Evolutionary conservation across 2,888 invertebrate species (phyloP), one percentile per base, ranked within the genome.

Genomic region (Allophyes oxyacanthae): DNA sequence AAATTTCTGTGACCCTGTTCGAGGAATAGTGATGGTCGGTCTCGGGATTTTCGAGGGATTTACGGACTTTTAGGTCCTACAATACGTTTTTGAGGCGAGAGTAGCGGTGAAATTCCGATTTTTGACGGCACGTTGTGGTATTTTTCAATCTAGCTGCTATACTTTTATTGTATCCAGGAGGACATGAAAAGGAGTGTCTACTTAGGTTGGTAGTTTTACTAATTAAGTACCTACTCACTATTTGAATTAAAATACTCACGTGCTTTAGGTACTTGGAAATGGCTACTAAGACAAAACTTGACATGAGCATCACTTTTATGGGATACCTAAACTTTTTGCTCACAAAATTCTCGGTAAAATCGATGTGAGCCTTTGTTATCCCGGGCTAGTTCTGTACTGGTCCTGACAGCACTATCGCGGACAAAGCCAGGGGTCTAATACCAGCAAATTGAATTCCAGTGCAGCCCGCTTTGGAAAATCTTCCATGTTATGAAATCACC

Each of bases 381-480:
- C 44, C 52, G 26, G 13, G 15, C 20, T 15, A 14, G 40, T 49
- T 56, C n/a, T 15, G n/a, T 51, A 55, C 38, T 51, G 40, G 30
- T 36, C 13, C 15, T 62, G 43, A 50, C 62, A 76, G 45, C 64
- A 58, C 70, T 73, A 53, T 57, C 50, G 50, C 30, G 50, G 34
- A 69, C 50, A 73, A 76, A 64, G 48, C 59, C 64, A 56, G 64
- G 13, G 48, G 75, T 72, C 73, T 79, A 77, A 72, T 75, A 78
- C 71, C 78, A 78, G 70, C 79, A 88, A 89, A 89, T 89, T 88
- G 83, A 82, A 89, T 89, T 88, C 81, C 80, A 62, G 71, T 85
- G 81, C 81, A 85, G 70, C 75, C 62, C 69, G 80, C 80, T 81
- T 79, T 68, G 56, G 51, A 66, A 80, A 82, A 81, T 81, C 75